These are phyloP conservation scores for Oasisia sp. DNA, from an alignment of 2,888 invertebrate genomes.

Conservation along the genomic window DNA sequence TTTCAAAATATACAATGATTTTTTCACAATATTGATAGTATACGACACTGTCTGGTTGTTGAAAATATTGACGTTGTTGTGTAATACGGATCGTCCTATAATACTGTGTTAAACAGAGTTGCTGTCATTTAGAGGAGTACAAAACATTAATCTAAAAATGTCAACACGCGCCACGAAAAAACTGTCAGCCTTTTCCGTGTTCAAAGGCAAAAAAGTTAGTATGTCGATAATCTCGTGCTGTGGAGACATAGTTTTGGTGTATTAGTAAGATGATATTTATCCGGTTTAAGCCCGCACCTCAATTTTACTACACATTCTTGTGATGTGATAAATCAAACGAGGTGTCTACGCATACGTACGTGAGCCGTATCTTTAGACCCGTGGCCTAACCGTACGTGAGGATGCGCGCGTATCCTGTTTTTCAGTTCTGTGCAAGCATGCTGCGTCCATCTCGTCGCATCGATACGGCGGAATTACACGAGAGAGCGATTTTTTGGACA, in stretches of 20 bases:
- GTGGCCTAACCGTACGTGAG: no score
- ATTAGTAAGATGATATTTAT: no score
- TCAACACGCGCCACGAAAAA: constrained; percentile 17
- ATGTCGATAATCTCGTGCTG: neutral
- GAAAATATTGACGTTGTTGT: neutral
- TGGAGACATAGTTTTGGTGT: neutral
- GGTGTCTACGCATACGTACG: no score
- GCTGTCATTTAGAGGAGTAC: neutral
- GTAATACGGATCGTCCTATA: neutral
- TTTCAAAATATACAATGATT: constrained; percentile 20
- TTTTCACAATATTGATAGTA: neutral
- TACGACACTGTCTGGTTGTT: neutral
- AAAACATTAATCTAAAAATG: neutral
- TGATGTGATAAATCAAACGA: no score
- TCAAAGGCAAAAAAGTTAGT: constrained; percentile 26
- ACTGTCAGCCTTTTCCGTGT: constrained; percentile 26
- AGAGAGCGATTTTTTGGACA: no score
- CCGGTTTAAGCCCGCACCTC: no score
- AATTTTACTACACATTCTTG: no score
- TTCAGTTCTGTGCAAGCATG: no score
- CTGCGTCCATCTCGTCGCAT: no score
- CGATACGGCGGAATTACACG: no score
- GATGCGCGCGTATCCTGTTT: no score
- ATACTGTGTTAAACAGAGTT: neutral
- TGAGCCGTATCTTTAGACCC: no score